Conservation (phyloP, 2,888 invertebrate genomes). For the Hyposoter didymator region DNA sequence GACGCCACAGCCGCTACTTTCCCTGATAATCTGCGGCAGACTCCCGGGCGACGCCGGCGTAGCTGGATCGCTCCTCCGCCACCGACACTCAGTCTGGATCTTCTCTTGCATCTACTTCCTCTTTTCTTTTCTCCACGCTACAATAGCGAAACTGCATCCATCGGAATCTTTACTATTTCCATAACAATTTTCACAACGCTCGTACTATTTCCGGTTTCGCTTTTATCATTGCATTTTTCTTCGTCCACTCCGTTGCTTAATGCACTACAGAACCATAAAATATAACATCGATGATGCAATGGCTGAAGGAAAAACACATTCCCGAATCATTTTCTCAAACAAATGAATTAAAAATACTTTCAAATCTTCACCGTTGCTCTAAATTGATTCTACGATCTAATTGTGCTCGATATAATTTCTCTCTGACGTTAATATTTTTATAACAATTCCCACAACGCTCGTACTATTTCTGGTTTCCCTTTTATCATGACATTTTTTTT, state of each 20-base stretch:
- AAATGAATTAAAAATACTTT: conserved; percentile 4
- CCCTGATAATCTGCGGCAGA: conserved; percentile 80
- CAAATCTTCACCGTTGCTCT: conserved; percentile 12
- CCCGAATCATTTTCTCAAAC: background rate
- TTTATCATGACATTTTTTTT: background rate
- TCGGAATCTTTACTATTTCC: conserved; percentile 9
- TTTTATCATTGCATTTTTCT: background rate
- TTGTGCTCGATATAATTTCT: background rate
- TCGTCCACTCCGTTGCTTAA: background rate
- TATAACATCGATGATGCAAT: background rate
- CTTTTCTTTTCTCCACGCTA: conserved; percentile 8
- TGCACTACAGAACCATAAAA: background rate
- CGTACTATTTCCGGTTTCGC: background rate
- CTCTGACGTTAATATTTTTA: conserved; percentile 37
- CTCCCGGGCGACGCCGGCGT: conserved; percentile 74
- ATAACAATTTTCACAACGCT: background rate
- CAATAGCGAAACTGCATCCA: conserved; percentile 7
- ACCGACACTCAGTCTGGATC: conserved; percentile 46
- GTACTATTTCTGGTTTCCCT: background rate
- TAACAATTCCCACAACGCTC: background rate
- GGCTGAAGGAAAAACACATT: background rate
- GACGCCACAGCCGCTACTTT: conserved; percentile 76
- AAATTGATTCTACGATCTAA: conserved; percentile 2
- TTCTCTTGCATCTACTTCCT: conserved; percentile 11
- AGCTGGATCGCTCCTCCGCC: conserved; percentile 48